Percentiles rank a stretch among this genome's conserved stretches.
phyloP scores from a whole-genome alignment of 1,140 invertebrate genomes.

The Ganaspis sp. region DNA sequence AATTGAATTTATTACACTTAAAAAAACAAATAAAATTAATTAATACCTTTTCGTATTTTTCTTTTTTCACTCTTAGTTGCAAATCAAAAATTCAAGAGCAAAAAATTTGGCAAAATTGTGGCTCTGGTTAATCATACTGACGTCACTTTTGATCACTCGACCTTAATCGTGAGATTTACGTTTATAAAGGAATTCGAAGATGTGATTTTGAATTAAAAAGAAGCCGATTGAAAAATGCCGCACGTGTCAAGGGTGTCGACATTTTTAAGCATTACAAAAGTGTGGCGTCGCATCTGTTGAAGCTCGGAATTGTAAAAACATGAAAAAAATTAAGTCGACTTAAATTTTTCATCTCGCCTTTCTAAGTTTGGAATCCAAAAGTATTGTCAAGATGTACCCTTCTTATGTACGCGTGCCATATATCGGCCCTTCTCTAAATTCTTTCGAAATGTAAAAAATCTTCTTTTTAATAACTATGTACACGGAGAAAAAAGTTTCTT shows the following conservation, averaged over 20 bases:
- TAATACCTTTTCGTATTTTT: too few relatives aligned
- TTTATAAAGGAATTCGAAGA: background rate
- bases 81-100: too few relatives aligned
- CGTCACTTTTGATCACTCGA: too few relatives aligned
- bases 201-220: background rate
- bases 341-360: conserved; percentile 8
- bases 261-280: background rate
- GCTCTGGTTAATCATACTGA: too few relatives aligned
- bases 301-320: background rate
- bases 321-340: conserved; percentile 21
- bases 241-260: conserved; percentile 3
- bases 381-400: background rate
- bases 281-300: conserved; percentile 8
- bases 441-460: background rate
- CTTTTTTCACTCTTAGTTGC: too few relatives aligned
- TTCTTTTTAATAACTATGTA: too few relatives aligned
- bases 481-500: too few relatives aligned
- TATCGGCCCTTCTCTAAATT: background rate
- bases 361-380: background rate
- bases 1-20: too few relatives aligned
- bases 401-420: conserved; percentile 2
- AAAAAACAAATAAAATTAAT: too few relatives aligned
- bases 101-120: too few relatives aligned
- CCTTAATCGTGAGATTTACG: too few relatives aligned
- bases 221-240: background rate